Evolutionary conservation across 2,113 vertebrate species (phyloP).

Genomic region (Grammomys dolichurus): DNA sequence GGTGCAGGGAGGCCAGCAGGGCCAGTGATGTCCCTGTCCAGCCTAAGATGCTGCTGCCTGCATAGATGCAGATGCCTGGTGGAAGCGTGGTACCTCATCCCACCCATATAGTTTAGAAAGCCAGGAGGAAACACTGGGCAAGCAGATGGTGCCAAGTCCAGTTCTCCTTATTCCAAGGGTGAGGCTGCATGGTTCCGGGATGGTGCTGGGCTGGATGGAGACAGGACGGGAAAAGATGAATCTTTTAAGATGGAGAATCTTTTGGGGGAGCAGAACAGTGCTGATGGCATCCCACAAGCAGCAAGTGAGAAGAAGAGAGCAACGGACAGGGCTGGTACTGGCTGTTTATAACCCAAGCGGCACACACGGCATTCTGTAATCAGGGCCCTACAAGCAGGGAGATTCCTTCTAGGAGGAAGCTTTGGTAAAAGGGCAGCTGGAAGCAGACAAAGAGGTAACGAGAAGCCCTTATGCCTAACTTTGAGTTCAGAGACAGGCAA

Average conservation of each 20-base stretch:
- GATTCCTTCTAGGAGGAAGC: background rate
- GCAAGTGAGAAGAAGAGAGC: slow-evolving; percentile 62
- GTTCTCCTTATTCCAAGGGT: background rate
- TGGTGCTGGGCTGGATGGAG: background rate
- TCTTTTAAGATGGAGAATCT: background rate
- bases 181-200: background rate
- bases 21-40: background rate
- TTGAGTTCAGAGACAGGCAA: background rate
- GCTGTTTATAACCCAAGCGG: slow-evolving; percentile 65
- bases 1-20: background rate
- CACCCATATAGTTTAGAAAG: slow-evolving; percentile 29
- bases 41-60: background rate
- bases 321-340: slow-evolving; percentile 54
- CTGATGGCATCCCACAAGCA: slow-evolving; percentile 59
- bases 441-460: background rate
- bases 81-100: background rate
- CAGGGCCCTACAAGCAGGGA: slow-evolving; percentile 19
- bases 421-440: background rate
- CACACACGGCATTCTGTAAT: slow-evolving; percentile 66
- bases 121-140: background rate
- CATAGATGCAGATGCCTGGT: background rate
- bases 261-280: background rate
- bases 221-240: background rate
- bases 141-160: background rate
- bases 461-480: background rate